Evolutionary conservation across 1,140 invertebrate genomes (phyloP).

Genomic region (Venturia canescens): DNA sequence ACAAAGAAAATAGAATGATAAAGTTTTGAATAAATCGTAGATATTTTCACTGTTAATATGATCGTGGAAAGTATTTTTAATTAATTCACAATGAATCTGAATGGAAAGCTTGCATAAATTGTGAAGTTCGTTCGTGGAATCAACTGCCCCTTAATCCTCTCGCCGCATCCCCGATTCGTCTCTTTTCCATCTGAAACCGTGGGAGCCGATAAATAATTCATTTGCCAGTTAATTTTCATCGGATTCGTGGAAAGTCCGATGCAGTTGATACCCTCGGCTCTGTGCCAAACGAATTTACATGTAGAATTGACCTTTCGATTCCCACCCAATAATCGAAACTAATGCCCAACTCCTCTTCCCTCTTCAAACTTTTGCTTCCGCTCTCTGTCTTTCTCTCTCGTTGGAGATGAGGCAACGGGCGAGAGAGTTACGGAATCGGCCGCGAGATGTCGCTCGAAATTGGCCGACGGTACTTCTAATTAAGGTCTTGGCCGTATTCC

Average conservation of each 20-base stretch:
- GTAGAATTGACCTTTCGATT: slow-evolving; percentile 38
- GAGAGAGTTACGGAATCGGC: not conserved
- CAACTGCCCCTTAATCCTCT: not conserved
- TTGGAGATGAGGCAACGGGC: not conserved
- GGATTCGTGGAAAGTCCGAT: slow-evolving; percentile 4
- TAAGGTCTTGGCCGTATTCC: slow-evolving; percentile 44
- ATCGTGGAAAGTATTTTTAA: not conserved
- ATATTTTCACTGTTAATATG: no score
- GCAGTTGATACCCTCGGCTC: slow-evolving; percentile 20
- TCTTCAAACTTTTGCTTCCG: not conserved
- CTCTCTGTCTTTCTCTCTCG: not conserved
- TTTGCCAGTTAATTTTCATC: slow-evolving; percentile 22
- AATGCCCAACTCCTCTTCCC: not conserved
- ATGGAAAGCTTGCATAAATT: not conserved
- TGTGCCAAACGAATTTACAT: slow-evolving; percentile 40
- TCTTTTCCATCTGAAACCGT: not conserved
- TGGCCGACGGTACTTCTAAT: slow-evolving; percentile 37
- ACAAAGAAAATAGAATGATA: no score
- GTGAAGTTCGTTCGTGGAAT: not conserved
- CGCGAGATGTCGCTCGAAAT: slow-evolving; percentile 24
- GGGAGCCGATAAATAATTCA: slow-evolving; percentile 35
- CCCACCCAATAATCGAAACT: slow-evolving; percentile 33
- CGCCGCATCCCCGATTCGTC: not conserved
- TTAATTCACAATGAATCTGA: no score
- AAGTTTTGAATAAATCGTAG: no score